Evolutionary conservation across 1,140 invertebrate genomes (phyloP).

Genomic region (Goniozus legneri): DNA sequence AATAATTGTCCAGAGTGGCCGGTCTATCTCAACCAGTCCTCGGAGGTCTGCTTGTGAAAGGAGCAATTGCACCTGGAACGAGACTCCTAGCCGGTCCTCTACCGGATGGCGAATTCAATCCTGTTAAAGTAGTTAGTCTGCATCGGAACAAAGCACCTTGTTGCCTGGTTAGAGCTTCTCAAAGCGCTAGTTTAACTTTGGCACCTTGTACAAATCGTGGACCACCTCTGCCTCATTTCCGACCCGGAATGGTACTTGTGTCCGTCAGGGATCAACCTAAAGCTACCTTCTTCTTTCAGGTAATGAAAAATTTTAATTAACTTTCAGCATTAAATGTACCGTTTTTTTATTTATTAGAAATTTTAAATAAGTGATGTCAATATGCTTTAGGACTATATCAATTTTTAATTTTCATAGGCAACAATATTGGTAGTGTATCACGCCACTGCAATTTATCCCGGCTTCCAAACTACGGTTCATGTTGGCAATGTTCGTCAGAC

Average conservation of each 20-base stretch:
- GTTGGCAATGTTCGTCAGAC: slow-evolving; percentile 94
- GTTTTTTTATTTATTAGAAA: neutral
- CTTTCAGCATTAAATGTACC: neutral
- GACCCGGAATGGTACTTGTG: slow-evolving; percentile 82
- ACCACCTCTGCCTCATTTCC: slow-evolving; percentile 59
- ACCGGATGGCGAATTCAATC: slow-evolving; percentile 76
- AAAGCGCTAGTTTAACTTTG: slow-evolving; percentile 87
- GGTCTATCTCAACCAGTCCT: slow-evolving; percentile 76
- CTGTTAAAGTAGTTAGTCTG: slow-evolving; percentile 77
- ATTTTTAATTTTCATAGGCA: slow-evolving; percentile 61
- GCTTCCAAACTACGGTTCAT: slow-evolving; percentile 92
- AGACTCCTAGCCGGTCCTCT: slow-evolving; percentile 78
- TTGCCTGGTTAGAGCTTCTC: slow-evolving; percentile 80
- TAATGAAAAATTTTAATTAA: slow-evolving; percentile 34
- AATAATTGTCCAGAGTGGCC: slow-evolving; percentile 55
- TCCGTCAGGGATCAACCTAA: slow-evolving; percentile 55
- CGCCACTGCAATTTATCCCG: slow-evolving; percentile 75
- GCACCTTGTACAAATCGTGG: slow-evolving; percentile 51
- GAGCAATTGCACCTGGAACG: slow-evolving; percentile 81
- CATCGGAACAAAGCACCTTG: slow-evolving; percentile 90
- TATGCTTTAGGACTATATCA: neutral
- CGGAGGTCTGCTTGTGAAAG: slow-evolving; percentile 81
- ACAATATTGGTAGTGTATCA: slow-evolving; percentile 84
- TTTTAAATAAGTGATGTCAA: no score
- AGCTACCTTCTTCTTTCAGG: slow-evolving; percentile 76